phyloP scores from a whole-genome alignment of 2,113 vertebrate genomes.

The Ceyx cyanopectus region DNA sequence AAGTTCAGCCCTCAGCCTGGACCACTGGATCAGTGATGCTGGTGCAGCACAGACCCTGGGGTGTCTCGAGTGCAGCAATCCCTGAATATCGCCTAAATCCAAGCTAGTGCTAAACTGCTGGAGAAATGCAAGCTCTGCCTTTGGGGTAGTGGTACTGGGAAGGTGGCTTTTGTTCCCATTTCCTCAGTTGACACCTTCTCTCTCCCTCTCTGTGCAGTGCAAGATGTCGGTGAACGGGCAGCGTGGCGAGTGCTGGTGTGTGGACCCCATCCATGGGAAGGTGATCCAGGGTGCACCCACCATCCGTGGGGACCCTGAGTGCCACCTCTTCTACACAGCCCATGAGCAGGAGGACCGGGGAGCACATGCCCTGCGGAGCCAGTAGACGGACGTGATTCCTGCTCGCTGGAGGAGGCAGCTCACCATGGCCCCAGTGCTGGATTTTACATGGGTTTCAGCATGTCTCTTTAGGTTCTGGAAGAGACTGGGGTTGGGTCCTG shows the following conservation, averaged over 20 bases:
- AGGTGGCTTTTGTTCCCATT: background rate
- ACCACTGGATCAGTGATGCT: background rate
- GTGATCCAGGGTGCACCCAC: slow-evolving; percentile 86
- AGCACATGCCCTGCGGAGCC: slow-evolving; percentile 63
- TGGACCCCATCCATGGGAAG: slow-evolving; percentile 90
- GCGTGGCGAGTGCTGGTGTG: slow-evolving; percentile 97
- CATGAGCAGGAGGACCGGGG: slow-evolving; percentile 84
- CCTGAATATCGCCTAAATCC: background rate
- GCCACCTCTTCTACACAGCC: slow-evolving; percentile 87
- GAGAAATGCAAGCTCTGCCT: background rate
- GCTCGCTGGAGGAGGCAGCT: slow-evolving; percentile 50
- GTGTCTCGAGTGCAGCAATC: background rate
- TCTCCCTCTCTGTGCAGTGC: slow-evolving; percentile 80
- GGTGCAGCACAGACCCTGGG: background rate
- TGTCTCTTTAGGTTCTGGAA: slow-evolving; percentile 77
- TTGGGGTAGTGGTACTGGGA: background rate
- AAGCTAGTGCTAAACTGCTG: background rate
- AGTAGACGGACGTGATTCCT: slow-evolving; percentile 56
- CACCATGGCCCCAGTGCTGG: slow-evolving; percentile 37
- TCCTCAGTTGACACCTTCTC: background rate
- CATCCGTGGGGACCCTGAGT: slow-evolving; percentile 93
- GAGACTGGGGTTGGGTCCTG: slow-evolving; percentile 68
- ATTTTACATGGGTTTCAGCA: slow-evolving; percentile 69
- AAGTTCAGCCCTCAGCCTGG: background rate
- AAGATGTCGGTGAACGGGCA: slow-evolving; percentile 96